phyloP scores from a whole-genome alignment of 2,888 invertebrate species.

The Nebria salina region DNA sequence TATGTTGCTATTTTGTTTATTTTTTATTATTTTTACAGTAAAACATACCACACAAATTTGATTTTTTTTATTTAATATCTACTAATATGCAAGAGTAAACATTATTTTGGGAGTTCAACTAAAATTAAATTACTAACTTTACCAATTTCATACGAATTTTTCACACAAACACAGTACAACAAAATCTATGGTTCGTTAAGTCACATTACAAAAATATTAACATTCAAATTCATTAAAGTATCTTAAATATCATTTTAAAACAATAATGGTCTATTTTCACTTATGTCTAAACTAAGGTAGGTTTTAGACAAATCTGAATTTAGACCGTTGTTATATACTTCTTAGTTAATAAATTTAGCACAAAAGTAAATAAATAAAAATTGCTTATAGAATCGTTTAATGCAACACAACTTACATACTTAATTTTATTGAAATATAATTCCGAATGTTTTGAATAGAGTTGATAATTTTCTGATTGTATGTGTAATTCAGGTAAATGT shows the following conservation, averaged over 20 bases:
- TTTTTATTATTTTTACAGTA: slow-evolving; percentile 39
- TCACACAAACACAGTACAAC: slow-evolving; percentile 1
- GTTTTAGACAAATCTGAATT: no score
- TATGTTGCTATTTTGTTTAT: slow-evolving; percentile 37
- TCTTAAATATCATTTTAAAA: no score
- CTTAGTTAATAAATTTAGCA: no score
- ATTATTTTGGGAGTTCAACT: not conserved
- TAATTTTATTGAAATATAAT: no score
- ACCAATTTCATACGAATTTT: not conserved
- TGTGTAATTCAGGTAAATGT: slow-evolving; percentile 7
- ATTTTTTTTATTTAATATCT: slow-evolving; percentile 33
- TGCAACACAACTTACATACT: no score
- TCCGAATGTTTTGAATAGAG: not conserved
- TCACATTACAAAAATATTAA: not conserved
- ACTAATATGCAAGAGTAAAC: not conserved
- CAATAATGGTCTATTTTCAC: no score
- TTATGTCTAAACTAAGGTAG: no score
- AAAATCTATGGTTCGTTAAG: not conserved
- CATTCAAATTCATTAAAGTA: not conserved
- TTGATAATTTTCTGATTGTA: not conserved
- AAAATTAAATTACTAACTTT: not conserved
- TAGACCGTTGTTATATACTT: no score
- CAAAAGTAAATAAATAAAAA: no score
- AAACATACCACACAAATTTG: slow-evolving; percentile 36
- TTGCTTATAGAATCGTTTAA: no score